These are phyloP conservation scores for Coranthus polyacanthus DNA, from an alignment of 2,797 vertebrate genomes.

Conservation along the genomic window DNA sequence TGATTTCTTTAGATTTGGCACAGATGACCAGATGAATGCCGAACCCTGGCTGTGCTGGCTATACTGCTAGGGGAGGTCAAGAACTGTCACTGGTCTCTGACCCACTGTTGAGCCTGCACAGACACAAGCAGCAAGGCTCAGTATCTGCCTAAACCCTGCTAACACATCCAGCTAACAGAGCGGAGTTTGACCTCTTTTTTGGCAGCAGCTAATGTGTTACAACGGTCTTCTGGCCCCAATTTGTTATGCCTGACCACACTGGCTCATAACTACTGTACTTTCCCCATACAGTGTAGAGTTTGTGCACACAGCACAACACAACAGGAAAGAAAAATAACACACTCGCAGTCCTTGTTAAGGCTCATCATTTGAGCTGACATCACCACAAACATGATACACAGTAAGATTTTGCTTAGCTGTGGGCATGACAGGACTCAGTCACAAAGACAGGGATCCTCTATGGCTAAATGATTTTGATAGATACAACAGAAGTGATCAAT, in stretches of 20 bases:
- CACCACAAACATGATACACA: conserved; percentile 4
- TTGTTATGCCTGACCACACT: conserved; percentile 57
- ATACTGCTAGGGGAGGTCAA: conserved; percentile 40
- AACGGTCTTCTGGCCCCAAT: conserved; percentile 62
- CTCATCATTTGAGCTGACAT: conserved; percentile 21
- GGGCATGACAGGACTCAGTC: conserved; percentile 11
- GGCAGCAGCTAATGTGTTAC: conserved; percentile 64
- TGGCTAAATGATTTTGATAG: conserved; percentile 42
- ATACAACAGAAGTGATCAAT: conserved; percentile 55
- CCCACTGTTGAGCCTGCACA: conserved; percentile 23
- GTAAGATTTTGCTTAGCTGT: conserved; percentile 13
- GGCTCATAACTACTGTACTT: conserved; percentile 17
- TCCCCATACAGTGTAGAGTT: conserved; percentile 2
- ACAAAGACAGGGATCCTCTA: conserved; percentile 17
- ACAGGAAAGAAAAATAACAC: conserved; percentile 11
- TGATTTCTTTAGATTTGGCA: conserved; percentile 13
- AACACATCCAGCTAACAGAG: conserved; percentile 42
- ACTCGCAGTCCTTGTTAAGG: conserved; percentile 9
- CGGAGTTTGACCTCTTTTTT: conserved; percentile 59
- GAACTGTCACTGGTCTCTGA: conserved; percentile 25
- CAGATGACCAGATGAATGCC: conserved; percentile 60
- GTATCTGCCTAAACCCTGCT: conserved; percentile 5
- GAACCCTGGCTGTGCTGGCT: conserved; percentile 41
- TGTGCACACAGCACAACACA: conserved; percentile 18
- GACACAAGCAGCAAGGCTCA: conserved; percentile 18